Evolutionary conservation across 2,888 invertebrate genomes (phyloP), one percentile per base, ranked within the genome.

Genomic region (Meta bourneti): DNA sequence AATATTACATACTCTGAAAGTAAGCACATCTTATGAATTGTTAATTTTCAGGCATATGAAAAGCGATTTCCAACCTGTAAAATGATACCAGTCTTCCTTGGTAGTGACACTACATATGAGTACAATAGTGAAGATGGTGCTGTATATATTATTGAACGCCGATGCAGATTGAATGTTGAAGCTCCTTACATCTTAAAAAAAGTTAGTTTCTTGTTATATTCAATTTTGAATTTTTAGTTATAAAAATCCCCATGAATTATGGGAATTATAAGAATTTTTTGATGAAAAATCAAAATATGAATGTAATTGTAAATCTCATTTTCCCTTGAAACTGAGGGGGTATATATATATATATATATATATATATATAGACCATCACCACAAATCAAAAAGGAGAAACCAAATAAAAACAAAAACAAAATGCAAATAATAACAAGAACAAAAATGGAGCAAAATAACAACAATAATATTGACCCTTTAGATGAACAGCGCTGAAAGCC

Each of bases 131-230:
- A 97, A 75, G 98, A 98, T 95, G 97, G 97, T 93, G 96, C 98
- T 0, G 96, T 97, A 93, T 96, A 97, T 94, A 96, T 97, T 93
- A 97, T 98, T 52, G 97, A 97, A 93, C 96, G 99, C 89, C 96
- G 97, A 85, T 99, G 98, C 95, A 97, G 97, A 95, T 96, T 99
- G 86, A 97, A 98, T 94, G 97, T 98, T 0, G 98, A 99, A 93
- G 98, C 98, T 16, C 99, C 99, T 0, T 99, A 98, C 95, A 95
- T 99, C 84, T 96, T 99, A 91, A 98, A 98, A 95, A 99, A 98
- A 96, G 98, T 98, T 34, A 72, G 20, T 71, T 16, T 16, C 11
- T 61, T 7, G 16, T 61, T 54, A 61, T 11, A 61, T n/a, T n/a
- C 2, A 61, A 61, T 5, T 61, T 9, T 6, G 61, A 61, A 61